Evolutionary conservation across 2,888 invertebrate genomes (phyloP), one percentile per base, ranked within the genome.

Genomic region (Tholera decimalis): DNA sequence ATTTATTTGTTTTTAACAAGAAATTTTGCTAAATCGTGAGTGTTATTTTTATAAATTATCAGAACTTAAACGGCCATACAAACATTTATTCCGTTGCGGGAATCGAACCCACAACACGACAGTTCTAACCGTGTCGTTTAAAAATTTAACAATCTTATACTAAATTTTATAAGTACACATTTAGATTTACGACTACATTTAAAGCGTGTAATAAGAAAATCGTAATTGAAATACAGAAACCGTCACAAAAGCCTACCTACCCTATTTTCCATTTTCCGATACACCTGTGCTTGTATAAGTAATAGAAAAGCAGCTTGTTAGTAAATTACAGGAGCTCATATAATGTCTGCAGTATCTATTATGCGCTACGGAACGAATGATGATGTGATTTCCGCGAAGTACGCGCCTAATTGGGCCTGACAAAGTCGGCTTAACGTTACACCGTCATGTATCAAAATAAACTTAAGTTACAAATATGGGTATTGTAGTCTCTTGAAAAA

Each of bases 341-440:
- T 77, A 72, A 71, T 59, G 65, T 56, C 56, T 69, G 55, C 58
- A 68, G 62, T 69, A 73, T 77, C 69, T 77, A 77, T 81, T 82
- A 85, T 81, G 73, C 69, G 64, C 47, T 82, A 20, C 26, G 51
- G 58, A 54, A 79, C 60, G 77, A 84, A 85, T 84, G 81, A 88
- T 77, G 83, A 80, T 84, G 79, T 86, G 87, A 88, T 88, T 87
- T 84, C 80, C 79, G 76, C 79, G 59, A 72, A 83, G 74, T 79
- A 72, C 72, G 59, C 59, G 71, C 63, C 78, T 89, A 89, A 90
- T 89, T 89, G 88, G 87, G 75, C 75, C 49, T 72, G 61, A 64
- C 73, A 64, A 76, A 82, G 66, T 69, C 20, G 46, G 24, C 30
- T 47, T 1, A 49, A 30, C 7, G 33, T 83, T 46, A 88, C 85